Evolutionary conservation across 2,888 invertebrate genomes (phyloP).

Genomic region (Rhaphigaster nebulosa): DNA sequence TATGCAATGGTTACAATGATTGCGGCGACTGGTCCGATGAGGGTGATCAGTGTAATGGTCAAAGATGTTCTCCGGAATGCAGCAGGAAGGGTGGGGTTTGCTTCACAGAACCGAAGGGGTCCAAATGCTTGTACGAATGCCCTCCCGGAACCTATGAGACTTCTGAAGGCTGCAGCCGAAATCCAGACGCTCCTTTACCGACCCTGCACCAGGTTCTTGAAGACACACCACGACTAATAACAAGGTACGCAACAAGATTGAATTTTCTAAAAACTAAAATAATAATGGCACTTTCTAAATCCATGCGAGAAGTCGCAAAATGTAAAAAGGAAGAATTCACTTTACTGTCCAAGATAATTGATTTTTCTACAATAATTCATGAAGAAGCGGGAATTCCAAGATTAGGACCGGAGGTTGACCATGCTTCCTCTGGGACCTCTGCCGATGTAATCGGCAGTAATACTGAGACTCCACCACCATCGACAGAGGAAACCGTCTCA

Average conservation of each 20-base stretch:
- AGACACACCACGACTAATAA: background rate
- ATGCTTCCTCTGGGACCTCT: background rate
- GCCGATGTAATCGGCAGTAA: too few relatives aligned
- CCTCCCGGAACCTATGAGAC: slow-evolving; percentile 30
- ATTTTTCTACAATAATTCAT: background rate
- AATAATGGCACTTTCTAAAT: background rate
- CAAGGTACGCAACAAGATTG: background rate
- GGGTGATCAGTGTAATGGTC: background rate
- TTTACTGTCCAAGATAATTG: background rate
- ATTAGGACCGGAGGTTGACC: too few relatives aligned
- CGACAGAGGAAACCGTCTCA: too few relatives aligned
- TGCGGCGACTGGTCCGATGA: slow-evolving; percentile 50
- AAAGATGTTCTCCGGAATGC: background rate
- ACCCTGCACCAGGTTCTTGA: background rate
- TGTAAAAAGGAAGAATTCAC: background rate
- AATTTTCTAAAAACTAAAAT: background rate
- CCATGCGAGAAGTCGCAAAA: background rate
- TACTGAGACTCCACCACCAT: too few relatives aligned
- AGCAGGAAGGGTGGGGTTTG: slow-evolving; percentile 11
- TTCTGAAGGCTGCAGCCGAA: background rate
- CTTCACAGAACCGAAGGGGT: background rate
- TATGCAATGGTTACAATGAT: slow-evolving; percentile 17
- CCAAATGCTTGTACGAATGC: slow-evolving; percentile 16
- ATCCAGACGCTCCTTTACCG: background rate
- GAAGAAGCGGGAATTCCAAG: background rate